Evolutionary conservation across 2,113 vertebrate species (phyloP).

Genomic region (Odobenus rosmarus): DNA sequence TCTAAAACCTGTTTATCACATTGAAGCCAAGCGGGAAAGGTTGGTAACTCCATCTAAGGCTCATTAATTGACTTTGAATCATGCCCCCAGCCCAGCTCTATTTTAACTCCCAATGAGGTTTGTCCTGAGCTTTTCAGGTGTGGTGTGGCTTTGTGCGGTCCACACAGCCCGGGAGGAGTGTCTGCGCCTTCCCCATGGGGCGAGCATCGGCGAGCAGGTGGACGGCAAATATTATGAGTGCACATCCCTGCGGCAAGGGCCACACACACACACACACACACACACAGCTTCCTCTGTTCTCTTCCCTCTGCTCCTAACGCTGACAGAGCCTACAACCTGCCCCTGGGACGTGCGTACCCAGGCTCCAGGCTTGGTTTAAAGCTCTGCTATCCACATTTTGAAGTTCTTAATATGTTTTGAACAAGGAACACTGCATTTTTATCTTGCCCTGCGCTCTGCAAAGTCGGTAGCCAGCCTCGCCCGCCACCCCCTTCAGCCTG

Average conservation of each 20-base stretch:
- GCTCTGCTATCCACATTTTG: fast-evolving
- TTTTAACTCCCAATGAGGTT: fast-evolving
- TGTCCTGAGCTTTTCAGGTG: no score
- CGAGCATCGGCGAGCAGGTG: fast-evolving
- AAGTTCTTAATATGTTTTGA: neutral
- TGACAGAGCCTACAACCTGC: fast-evolving
- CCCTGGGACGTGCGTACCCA: fast-evolving
- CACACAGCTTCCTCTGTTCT: fast-evolving
- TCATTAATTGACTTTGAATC: neutral
- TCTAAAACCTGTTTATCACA: neutral
- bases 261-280: fast-evolving
- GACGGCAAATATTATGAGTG: fast-evolving
- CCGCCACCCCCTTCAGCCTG: fast-evolving
- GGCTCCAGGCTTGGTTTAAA: fast-evolving
- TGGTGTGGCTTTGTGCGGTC: fast-evolving
- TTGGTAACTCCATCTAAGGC: fast-evolving
- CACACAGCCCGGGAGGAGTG: neutral
- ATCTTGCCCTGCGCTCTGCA: neutral
- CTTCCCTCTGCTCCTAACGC: neutral
- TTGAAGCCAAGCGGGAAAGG: neutral
- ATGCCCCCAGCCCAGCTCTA: fast-evolving
- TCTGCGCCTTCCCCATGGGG: neutral
- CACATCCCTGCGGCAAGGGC: fast-evolving
- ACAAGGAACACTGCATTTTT: fast-evolving
- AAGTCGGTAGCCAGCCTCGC: fast-evolving